A percentile compares a stretch with the other conserved stretches of the same genome.
Evolutionary conservation across 2,797 vertebrate species (phyloP).

Genomic region (Pachyuromys duprasi): DNA sequence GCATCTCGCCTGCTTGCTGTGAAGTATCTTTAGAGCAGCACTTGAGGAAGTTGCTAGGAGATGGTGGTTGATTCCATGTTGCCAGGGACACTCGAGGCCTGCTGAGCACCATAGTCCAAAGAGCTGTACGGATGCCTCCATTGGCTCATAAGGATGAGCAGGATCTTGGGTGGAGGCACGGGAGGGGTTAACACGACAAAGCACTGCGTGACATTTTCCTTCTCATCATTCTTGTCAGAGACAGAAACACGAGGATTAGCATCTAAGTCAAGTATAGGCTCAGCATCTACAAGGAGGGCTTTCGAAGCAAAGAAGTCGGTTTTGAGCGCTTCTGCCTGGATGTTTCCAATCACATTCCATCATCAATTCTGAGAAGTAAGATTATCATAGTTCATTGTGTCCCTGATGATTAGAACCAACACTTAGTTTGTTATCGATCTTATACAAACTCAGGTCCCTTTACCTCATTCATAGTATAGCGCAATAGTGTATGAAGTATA

Average conservation of each 20-base stretch:
- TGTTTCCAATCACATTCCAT: slow-evolving; percentile 19
- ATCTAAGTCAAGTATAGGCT: background rate
- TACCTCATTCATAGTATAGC: too few species aligned
- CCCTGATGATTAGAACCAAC: background rate
- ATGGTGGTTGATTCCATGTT: background rate
- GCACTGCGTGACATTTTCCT: background rate
- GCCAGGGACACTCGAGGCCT: background rate
- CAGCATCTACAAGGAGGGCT: background rate
- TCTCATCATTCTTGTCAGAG: background rate
- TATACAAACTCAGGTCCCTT: background rate
- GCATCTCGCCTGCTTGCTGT: background rate
- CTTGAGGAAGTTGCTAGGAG: slow-evolving; percentile 12
- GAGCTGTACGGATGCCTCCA: background rate
- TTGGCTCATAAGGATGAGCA: background rate
- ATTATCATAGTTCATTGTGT: background rate
- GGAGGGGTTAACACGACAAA: background rate
- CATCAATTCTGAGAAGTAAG: slow-evolving; percentile 22
- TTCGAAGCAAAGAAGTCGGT: slow-evolving; percentile 19
- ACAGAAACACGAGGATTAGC: background rate
- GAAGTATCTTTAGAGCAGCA: background rate
- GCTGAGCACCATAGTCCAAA: background rate
- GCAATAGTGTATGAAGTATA: background rate
- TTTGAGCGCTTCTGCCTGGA: slow-evolving; percentile 14
- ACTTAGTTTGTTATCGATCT: background rate
- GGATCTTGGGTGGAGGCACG: background rate